Evolutionary conservation across 2,888 invertebrate species (phyloP).

Genomic region (Dinocampus coccinellae): DNA sequence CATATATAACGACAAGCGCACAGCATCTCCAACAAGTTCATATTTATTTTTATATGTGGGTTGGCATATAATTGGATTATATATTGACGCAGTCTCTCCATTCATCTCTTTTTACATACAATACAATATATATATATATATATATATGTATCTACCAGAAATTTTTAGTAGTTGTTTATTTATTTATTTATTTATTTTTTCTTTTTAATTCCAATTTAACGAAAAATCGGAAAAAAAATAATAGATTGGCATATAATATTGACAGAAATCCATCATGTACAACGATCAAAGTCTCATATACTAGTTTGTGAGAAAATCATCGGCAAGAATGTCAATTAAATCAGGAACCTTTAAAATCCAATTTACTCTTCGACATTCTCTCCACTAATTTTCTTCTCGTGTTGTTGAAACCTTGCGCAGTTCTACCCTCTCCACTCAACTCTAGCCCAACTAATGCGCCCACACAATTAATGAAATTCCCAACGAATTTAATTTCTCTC

Average conservation of each 20-base stretch:
- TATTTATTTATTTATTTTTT: too few relatives aligned
- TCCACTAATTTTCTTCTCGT: conserved; percentile 9
- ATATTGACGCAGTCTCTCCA: neutral
- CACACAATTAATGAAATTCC: conserved; percentile 15
- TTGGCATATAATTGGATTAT: neutral
- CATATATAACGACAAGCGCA: neutral
- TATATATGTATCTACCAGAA: too few relatives aligned
- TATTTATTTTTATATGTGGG: neutral
- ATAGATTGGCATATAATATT: neutral
- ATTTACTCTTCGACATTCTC: conserved; percentile 18
- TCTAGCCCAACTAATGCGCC: neutral
- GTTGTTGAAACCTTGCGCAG: neutral
- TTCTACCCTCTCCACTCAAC: neutral
- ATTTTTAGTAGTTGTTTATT: too few relatives aligned
- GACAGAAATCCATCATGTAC: neutral
- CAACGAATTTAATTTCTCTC: conserved; percentile 19
- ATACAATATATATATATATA: too few relatives aligned
- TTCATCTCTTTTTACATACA: too few relatives aligned
- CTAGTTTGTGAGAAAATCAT: conserved; percentile 8
- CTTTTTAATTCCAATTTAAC: neutral
- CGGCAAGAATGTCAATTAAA: conserved; percentile 26
- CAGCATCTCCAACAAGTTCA: neutral
- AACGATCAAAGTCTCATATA: conserved; percentile 2
- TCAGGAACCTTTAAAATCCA: conserved; percentile 13
- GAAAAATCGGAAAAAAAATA: neutral